Evolutionary conservation across 2,888 invertebrate genomes (phyloP).

Genomic region (Tanytarsus gracilentus): DNA sequence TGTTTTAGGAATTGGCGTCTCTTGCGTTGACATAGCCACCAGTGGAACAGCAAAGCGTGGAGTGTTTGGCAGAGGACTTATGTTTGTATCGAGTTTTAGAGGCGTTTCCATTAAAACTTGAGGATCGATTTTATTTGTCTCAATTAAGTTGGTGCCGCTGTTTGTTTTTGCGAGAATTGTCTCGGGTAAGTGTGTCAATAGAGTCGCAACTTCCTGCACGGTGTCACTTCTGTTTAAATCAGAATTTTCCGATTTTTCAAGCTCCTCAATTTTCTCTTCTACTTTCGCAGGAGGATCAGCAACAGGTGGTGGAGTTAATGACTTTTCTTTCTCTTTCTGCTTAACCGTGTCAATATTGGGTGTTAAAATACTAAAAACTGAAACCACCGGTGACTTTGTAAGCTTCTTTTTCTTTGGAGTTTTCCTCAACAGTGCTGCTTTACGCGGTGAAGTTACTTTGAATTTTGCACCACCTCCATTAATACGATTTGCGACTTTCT

Average conservation of each 20-base stretch:
- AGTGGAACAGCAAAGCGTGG: constrained; percentile 48
- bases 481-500: background rate
- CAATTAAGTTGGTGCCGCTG: constrained; percentile 37
- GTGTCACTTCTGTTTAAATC: constrained; percentile 25
- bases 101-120: constrained; percentile 49
- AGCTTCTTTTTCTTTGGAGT: constrained; percentile 31
- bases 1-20: constrained; percentile 33
- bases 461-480: background rate
- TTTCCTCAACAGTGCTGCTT: background rate
- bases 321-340: too few relatives aligned
- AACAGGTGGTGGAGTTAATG: too few relatives aligned
- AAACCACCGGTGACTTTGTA: constrained; percentile 25
- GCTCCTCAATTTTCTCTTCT: too few relatives aligned
- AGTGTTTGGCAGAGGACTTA: constrained; percentile 48
- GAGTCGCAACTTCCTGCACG: constrained; percentile 11
- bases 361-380: constrained; percentile 34
- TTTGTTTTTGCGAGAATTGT: constrained; percentile 5
- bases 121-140: background rate
- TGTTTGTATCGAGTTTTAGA: constrained; percentile 47
- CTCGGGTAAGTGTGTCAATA: constrained; percentile 1
- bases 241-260: constrained; percentile 11
- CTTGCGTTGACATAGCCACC: constrained; percentile 30
- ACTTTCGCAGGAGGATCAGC: too few relatives aligned
- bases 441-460: constrained; percentile 9
- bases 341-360: too few relatives aligned